These are phyloP conservation scores for Megaceryle alcyon DNA, from an alignment of 2,797 vertebrate genomes.

Conservation along the genomic window DNA sequence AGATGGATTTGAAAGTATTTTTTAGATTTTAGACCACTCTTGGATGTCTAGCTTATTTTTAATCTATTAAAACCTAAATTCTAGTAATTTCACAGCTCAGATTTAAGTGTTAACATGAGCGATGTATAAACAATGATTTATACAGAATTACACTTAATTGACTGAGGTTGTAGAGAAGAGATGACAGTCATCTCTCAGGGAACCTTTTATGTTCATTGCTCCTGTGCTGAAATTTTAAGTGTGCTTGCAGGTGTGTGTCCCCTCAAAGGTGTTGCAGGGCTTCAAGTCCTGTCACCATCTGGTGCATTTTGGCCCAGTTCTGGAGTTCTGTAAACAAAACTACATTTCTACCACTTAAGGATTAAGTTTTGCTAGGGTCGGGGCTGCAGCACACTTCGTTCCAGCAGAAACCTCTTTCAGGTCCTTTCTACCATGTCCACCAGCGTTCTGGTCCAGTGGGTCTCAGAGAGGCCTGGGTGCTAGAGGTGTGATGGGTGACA, in stretches of 20 bases:
- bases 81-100: not conserved
- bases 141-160: not conserved
- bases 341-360: not conserved
- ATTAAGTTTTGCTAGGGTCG: not conserved
- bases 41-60: not conserved
- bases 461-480: not conserved
- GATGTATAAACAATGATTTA: not conserved
- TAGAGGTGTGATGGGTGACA: fast-evolving
- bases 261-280: not conserved
- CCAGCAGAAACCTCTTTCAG: not conserved
- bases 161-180: not conserved
- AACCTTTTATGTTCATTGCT: not conserved
- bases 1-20: not conserved
- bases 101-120: not conserved
- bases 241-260: fast-evolving
- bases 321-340: not conserved
- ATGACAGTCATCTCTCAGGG: not conserved
- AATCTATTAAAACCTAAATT: not conserved
- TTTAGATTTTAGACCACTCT: not conserved
- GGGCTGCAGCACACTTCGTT: not conserved
- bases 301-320: not conserved
- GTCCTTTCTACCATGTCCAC: fast-evolving
- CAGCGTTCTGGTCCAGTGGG: fast-evolving
- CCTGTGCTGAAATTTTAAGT: fast-evolving
- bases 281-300: not conserved